Evolutionary conservation across 2,797 vertebrate genomes (phyloP).

Genomic region (Argentina silus): DNA sequence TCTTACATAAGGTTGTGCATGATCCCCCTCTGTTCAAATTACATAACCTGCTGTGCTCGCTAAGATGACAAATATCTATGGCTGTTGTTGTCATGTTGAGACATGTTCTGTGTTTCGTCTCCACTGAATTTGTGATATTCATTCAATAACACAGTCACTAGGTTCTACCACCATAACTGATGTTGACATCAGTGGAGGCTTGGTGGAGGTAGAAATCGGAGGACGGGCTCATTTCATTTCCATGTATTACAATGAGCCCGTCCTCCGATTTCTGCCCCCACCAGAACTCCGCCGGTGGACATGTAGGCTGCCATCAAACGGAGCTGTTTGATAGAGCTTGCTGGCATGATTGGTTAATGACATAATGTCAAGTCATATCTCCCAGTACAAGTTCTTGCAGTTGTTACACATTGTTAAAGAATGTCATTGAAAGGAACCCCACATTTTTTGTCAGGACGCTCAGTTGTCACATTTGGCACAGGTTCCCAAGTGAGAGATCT

Average conservation of each 20-base stretch:
- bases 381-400: conserved; percentile 36
- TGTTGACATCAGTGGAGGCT: neutral
- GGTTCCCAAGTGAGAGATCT: conserved; percentile 67
- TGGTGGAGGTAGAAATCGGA: too few relatives aligned
- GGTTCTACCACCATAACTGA: neutral
- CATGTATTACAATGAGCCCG: too few relatives aligned
- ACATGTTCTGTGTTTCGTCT: neutral
- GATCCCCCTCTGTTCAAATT: conserved; percentile 54
- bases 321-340: neutral
- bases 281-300: too few relatives aligned
- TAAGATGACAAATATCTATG: neutral
- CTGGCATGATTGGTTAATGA: neutral
- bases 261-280: too few relatives aligned
- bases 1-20: conserved; percentile 45
- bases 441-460: conserved; percentile 50
- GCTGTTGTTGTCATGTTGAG: neutral
- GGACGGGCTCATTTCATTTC: too few relatives aligned
- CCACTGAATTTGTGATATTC: neutral
- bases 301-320: neutral
- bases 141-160: neutral
- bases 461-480: conserved; percentile 58
- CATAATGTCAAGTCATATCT: neutral
- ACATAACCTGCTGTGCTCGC: conserved; percentile 30
- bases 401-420: conserved; percentile 40
- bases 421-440: conserved; percentile 48